Evolutionary conservation across 2,797 vertebrate genomes (phyloP).

Genomic region (Micromesistius poutassou): DNA sequence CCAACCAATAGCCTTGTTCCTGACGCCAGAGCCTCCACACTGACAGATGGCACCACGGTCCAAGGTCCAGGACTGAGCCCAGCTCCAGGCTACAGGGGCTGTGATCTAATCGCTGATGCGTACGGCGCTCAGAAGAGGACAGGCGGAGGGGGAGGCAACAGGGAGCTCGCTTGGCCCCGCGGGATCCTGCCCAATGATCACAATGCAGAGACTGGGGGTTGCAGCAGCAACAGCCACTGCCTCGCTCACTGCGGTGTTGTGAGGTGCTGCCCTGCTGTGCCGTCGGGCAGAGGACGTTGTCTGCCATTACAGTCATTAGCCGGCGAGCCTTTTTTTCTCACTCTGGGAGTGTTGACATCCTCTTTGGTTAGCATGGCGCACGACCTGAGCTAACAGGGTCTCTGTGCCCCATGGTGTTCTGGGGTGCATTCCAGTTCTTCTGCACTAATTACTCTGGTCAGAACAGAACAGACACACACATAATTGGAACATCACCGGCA

Average conservation of each 20-base stretch:
- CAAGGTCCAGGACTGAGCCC: slow-evolving; percentile 2
- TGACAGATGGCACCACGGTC: slow-evolving; percentile 11
- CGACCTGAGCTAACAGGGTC: background rate
- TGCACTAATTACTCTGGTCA: background rate
- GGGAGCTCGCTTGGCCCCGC: background rate
- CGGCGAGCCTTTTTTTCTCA: background rate
- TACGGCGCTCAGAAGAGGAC: background rate
- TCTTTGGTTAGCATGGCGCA: background rate
- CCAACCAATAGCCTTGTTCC: background rate
- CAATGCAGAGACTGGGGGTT: background rate
- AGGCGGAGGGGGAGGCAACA: slow-evolving; percentile 1
- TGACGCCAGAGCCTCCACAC: slow-evolving; percentile 7
- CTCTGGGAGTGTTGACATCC: background rate
- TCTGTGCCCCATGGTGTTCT: background rate
- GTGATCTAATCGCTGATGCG: background rate
- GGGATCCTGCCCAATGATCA: background rate
- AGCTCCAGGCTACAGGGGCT: background rate
- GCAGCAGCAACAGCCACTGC: background rate
- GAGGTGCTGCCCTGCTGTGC: background rate
- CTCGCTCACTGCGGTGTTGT: background rate
- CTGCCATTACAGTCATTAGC: background rate
- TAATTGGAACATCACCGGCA: background rate
- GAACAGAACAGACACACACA: background rate
- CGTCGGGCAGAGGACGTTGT: background rate
- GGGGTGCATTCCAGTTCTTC: background rate